Evolutionary conservation across 2,797 vertebrate species (phyloP).

Genomic region (Parauchenoglanis punctatus): DNA sequence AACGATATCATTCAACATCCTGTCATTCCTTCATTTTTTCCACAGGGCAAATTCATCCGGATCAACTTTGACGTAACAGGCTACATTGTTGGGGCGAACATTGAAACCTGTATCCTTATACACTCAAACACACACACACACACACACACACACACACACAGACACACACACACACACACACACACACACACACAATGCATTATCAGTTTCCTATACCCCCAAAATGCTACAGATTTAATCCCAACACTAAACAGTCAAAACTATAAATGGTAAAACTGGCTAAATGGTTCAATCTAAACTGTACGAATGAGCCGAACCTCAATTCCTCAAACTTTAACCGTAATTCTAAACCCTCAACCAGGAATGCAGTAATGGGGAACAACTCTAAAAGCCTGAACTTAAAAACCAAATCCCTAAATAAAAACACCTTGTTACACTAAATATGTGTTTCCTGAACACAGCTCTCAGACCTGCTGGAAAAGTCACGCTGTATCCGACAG

Average conservation of each 20-base stretch:
- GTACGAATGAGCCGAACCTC: not conserved
- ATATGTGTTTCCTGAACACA: slow-evolving; percentile 22
- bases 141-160: slow-evolving; percentile 8
- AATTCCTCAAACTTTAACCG: not conserved
- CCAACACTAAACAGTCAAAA: not conserved
- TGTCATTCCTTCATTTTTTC: slow-evolving; percentile 20
- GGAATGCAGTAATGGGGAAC: not conserved
- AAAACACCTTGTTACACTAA: not conserved
- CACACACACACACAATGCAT: not conserved
- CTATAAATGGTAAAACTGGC: not conserved
- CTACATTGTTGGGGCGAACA: slow-evolving; percentile 92
- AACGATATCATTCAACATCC: not conserved
- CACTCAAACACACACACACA: not conserved
- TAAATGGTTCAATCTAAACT: not conserved
- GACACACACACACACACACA: slow-evolving; percentile 7
- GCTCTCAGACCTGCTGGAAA: slow-evolving; percentile 90
- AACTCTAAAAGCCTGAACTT: not conserved
- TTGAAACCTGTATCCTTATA: slow-evolving; percentile 95
- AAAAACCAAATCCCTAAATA: not conserved
- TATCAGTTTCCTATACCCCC: not conserved
- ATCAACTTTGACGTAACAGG: slow-evolving; percentile 98
- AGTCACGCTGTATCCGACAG: slow-evolving; percentile 94
- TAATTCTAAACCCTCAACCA: not conserved
- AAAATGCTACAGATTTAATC: not conserved
- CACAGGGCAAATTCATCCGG: slow-evolving; percentile 96